A percentile compares a stretch with the other conserved stretches of the same genome.
phyloP scores from a whole-genome alignment of 2,113 vertebrate species.

The Eubucco bourcierii region DNA sequence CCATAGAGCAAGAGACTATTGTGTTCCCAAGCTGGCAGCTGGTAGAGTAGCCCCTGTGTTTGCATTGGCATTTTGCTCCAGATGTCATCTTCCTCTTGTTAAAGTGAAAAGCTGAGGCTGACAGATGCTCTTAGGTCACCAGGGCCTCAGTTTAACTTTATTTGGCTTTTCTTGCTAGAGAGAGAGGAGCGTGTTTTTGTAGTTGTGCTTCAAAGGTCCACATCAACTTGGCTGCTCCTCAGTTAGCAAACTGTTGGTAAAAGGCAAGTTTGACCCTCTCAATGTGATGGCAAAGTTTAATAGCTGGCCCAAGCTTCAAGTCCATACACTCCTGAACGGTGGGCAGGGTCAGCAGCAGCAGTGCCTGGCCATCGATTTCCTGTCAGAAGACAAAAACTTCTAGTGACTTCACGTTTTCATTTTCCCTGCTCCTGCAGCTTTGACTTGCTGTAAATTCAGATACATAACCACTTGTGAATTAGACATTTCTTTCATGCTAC shows the following conservation, averaged over 20 bases:
- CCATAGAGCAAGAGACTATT: constrained; percentile 64
- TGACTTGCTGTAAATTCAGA: not conserved
- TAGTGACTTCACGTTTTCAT: not conserved
- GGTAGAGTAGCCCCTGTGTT: constrained; percentile 59
- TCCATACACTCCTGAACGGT: constrained; percentile 99
- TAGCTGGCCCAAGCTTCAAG: constrained; percentile 95
- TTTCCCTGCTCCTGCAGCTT: not conserved
- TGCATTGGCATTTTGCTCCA: constrained; percentile 72
- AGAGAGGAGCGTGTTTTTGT: constrained; percentile 48
- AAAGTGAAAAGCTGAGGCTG: constrained; percentile 71
- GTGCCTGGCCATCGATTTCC: constrained; percentile 98
- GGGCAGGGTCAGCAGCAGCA: constrained; percentile 94
- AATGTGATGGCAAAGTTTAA: constrained; percentile 98
- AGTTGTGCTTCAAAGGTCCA: constrained; percentile 78
- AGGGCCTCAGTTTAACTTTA: constrained; percentile 31
- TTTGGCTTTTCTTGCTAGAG: constrained; percentile 49
- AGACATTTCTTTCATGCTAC: not conserved
- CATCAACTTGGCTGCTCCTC: constrained; percentile 68
- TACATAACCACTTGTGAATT: not conserved
- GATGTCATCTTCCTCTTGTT: constrained; percentile 61
- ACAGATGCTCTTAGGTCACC: constrained; percentile 43
- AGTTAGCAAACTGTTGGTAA: constrained; percentile 98
- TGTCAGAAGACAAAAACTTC: constrained; percentile 71
- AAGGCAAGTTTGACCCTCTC: constrained; percentile 98
- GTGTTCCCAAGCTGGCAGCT: constrained; percentile 62